A percentile compares a stretch with the other conserved stretches of the same genome.
Evolutionary conservation across 2,888 invertebrate species (phyloP).

Genomic region (Cephus pygmeus): DNA sequence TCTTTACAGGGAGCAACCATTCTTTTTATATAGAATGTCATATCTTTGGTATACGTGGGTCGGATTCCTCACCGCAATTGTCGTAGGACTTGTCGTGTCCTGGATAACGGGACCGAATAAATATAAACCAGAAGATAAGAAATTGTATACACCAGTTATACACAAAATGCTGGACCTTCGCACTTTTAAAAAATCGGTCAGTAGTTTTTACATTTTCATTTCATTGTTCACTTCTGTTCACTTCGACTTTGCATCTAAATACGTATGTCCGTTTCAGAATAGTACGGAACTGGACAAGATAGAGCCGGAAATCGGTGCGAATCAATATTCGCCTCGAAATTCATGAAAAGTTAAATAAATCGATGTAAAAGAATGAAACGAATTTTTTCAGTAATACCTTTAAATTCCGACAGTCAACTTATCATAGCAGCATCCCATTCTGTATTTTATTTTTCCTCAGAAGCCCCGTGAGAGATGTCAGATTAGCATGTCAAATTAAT

Average conservation of each 20-base stretch:
- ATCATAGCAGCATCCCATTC: too few species aligned
- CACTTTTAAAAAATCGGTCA: constrained; percentile 27
- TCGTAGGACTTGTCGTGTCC: constrained; percentile 76
- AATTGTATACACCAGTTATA: constrained; percentile 74
- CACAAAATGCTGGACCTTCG: constrained; percentile 67
- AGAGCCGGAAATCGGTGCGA: constrained; percentile 23
- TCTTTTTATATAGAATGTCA: constrained; percentile 76
- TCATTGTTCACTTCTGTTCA: too few species aligned
- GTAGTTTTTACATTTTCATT: neutral
- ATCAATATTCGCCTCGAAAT: constrained; percentile 22
- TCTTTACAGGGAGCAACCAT: constrained; percentile 70
- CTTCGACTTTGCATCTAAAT: too few species aligned
- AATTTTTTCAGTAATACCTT: too few species aligned
- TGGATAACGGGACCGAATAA: constrained; percentile 75
- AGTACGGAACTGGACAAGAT: constrained; percentile 33
- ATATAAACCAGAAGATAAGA: constrained; percentile 71
- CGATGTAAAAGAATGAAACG: too few species aligned
- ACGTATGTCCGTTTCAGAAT: constrained; percentile 22
- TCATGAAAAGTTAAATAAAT: constrained; percentile 20
- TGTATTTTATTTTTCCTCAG: too few species aligned
- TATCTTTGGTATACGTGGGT: constrained; percentile 83
- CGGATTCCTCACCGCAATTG: constrained; percentile 75
- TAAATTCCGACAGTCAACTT: too few species aligned
- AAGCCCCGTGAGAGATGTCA: too few species aligned
- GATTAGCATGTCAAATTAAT: too few species aligned